phyloP scores from a whole-genome alignment of 2,888 invertebrate genomes.

The Patella caerulea region DNA sequence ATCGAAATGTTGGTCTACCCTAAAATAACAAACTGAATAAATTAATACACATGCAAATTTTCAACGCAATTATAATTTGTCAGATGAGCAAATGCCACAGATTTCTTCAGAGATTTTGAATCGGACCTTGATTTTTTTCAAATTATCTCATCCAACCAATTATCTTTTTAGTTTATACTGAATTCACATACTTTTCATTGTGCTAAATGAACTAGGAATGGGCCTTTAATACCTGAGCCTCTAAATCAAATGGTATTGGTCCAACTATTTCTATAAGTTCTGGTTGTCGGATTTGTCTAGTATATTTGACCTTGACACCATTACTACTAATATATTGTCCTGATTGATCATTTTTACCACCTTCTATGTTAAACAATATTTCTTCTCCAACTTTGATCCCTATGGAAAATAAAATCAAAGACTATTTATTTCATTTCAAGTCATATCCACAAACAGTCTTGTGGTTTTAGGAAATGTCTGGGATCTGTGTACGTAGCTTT shows the following conservation, averaged over 20 bases:
- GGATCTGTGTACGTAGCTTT: too few relatives aligned
- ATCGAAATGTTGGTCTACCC: neutral
- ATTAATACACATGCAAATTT: too few relatives aligned
- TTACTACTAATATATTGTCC: constrained; percentile 39
- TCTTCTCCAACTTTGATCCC: constrained; percentile 46
- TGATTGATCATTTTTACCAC: constrained; percentile 29
- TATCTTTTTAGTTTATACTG: too few relatives aligned
- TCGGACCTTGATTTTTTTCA: too few relatives aligned
- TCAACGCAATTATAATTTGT: too few relatives aligned
- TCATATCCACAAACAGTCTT: neutral
- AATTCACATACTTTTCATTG: too few relatives aligned
- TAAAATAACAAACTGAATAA: neutral
- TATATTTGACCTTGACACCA: constrained; percentile 48
- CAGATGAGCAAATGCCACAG: too few relatives aligned
- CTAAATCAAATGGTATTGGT: constrained; percentile 39
- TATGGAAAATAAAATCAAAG: constrained; percentile 23
- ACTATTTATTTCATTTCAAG: neutral
- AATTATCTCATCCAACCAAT: too few relatives aligned
- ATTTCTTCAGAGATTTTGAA: too few relatives aligned
- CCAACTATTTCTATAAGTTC: constrained; percentile 52
- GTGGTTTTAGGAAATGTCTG: too few relatives aligned
- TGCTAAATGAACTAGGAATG: too few relatives aligned
- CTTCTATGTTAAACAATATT: constrained; percentile 43
- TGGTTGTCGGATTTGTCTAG: constrained; percentile 25
- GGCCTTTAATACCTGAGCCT: constrained; percentile 47